Conservation (phyloP, 2,888 invertebrate genomes). For the Zonitis immaculata region DNA sequence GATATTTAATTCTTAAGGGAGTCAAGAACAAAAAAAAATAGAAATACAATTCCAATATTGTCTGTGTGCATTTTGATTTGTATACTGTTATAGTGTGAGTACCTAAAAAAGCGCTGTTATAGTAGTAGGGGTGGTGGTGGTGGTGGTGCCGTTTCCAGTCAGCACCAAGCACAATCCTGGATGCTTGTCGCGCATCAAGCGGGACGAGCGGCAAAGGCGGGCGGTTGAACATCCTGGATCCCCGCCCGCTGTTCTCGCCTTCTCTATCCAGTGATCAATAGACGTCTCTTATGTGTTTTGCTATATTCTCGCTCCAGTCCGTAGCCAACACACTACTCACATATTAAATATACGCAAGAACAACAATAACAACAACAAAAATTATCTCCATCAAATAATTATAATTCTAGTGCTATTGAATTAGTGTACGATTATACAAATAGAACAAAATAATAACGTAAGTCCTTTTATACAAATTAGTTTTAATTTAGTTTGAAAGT, state of each 20-base stretch:
- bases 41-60: no score
- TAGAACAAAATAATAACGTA: no score
- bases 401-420: no score
- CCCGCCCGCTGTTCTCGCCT: conserved; percentile 39
- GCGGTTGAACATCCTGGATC: conserved; percentile 33
- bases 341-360: conserved; percentile 3
- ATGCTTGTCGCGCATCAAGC: conserved; percentile 27
- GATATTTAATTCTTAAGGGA: no score
- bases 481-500: no score
- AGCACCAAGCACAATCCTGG: no score
- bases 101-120: background rate
- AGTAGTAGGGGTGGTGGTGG: no score
- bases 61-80: background rate
- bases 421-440: no score
- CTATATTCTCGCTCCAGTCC: conserved; percentile 24
- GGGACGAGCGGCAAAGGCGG: conserved; percentile 32
- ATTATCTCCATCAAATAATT: no score
- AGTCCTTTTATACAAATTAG: no score
- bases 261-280: conserved; percentile 37
- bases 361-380: no score
- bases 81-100: background rate
- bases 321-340: conserved; percentile 6
- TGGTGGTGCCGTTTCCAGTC: conserved; percentile 13
- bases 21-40: no score
- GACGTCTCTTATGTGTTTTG: conserved; percentile 36